phyloP scores from a whole-genome alignment of 2,888 invertebrate species.

The Metallyticus violacea region DNA sequence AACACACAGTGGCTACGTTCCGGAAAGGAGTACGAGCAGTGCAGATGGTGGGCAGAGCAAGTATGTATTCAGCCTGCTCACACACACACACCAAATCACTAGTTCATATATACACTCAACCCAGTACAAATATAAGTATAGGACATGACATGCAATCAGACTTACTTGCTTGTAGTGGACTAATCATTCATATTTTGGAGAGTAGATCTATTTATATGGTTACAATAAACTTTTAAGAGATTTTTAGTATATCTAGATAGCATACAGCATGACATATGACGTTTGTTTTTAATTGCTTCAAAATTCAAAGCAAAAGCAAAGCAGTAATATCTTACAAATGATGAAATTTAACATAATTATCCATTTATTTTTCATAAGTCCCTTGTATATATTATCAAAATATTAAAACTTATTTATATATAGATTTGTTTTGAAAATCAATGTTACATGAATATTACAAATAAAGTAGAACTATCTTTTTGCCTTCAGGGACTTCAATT shows the following conservation, averaged over 20 bases:
- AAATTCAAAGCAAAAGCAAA: background rate
- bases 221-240: background rate
- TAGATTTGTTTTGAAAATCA: no score
- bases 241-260: background rate
- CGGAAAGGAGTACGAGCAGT: conserved; percentile 99
- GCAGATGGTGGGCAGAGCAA: conserved; percentile 97
- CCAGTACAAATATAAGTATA: background rate
- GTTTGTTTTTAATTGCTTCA: background rate
- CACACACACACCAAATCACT: background rate
- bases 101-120: background rate
- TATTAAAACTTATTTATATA: no score
- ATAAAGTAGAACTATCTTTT: no score
- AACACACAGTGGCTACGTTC: conserved; percentile 89
- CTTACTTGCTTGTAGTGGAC: background rate
- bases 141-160: background rate
- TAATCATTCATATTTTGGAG: background rate
- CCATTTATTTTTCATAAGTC: background rate
- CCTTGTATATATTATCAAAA: no score
- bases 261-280: background rate
- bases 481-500: no score
- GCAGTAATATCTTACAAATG: background rate
- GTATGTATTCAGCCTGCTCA: conserved; percentile 67
- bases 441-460: no score
- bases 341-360: background rate
- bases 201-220: background rate